Evolutionary conservation across 2,888 invertebrate species (phyloP).

Genomic region (Thymelicus lineola): DNA sequence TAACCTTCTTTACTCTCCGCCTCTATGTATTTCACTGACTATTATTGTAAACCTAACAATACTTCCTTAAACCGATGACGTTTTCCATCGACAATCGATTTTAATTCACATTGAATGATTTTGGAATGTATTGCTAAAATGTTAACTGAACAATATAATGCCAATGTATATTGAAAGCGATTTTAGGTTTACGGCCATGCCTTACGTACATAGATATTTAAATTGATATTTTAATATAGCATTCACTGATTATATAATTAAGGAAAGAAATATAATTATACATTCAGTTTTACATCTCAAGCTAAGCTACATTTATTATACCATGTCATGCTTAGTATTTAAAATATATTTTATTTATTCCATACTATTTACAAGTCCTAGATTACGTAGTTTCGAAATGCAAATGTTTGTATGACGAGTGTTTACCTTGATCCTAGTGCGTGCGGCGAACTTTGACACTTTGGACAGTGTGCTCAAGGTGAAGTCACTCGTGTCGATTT

Average conservation of each 20-base stretch:
- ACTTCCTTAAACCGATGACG: no score
- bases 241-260: slow-evolving; percentile 19
- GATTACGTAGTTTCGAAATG: background rate
- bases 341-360: slow-evolving; percentile 8
- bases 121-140: slow-evolving; percentile 10
- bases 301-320: slow-evolving; percentile 60
- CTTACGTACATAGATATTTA: slow-evolving; percentile 63
- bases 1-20: background rate
- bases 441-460: slow-evolving; percentile 95
- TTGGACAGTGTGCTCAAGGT: slow-evolving; percentile 94
- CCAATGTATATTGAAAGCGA: slow-evolving; percentile 30
- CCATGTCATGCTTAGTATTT: slow-evolving; percentile 54
- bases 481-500: slow-evolving; percentile 95
- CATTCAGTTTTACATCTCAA: slow-evolving; percentile 58
- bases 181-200: slow-evolving; percentile 64
- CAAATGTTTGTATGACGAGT: background rate
- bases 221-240: slow-evolving; percentile 22
- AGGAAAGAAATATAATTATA: slow-evolving; percentile 48
- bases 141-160: slow-evolving; percentile 4
- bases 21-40: background rate
- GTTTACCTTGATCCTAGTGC: slow-evolving; percentile 91
- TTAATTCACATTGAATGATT: slow-evolving; percentile 14
- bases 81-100: background rate
- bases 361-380: slow-evolving; percentile 14
- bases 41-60: background rate